Conservation (phyloP, 2,888 invertebrate genomes). For the Heliconius cydno region DNA sequence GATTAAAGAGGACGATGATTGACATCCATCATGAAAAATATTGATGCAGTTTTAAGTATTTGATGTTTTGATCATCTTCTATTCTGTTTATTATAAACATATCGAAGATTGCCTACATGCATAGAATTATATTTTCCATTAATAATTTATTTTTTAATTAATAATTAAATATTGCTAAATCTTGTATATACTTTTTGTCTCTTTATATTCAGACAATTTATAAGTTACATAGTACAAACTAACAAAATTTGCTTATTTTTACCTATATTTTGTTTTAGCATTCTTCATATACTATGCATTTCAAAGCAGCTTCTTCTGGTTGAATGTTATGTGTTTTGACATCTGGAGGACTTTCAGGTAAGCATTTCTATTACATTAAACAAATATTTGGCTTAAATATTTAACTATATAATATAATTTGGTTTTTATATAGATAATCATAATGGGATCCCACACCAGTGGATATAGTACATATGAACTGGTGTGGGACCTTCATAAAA, state of each 20-base stretch:
- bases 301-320: constrained; percentile 92
- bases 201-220: no score
- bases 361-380: constrained; percentile 47
- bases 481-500: no score
- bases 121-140: no score
- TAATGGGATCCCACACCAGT: no score
- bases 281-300: constrained; percentile 90
- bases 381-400: background rate
- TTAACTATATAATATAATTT: background rate
- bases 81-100: background rate
- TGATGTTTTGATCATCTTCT: background rate
- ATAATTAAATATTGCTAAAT: no score
- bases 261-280: constrained; percentile 74
- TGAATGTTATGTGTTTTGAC: constrained; percentile 94
- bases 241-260: no score
- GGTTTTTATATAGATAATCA: background rate
- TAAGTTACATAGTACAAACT: no score
- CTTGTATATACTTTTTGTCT: no score
- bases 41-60: constrained; percentile 11
- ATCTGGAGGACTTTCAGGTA: constrained; percentile 93
- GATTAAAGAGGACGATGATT: constrained; percentile 50
- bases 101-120: background rate
- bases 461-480: no score
- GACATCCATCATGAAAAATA: constrained; percentile 35
- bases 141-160: no score